Conservation (phyloP, 2,113 vertebrate genomes). For the Ornithorhynchus anatinus region DNA sequence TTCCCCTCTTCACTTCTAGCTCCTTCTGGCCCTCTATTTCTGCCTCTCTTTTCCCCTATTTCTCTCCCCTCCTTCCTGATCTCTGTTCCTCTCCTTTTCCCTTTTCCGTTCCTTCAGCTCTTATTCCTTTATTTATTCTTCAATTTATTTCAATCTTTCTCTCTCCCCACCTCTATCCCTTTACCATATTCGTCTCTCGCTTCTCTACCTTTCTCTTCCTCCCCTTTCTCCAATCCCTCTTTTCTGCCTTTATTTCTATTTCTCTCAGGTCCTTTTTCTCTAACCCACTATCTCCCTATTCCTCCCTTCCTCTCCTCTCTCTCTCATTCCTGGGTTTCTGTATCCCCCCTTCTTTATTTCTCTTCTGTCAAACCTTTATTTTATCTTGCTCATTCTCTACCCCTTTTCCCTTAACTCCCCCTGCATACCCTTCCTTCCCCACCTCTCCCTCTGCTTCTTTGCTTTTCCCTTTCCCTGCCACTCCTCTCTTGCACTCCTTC, state of each 20-base stretch:
- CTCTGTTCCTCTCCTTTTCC: no score
- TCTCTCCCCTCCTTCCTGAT: no score
- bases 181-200: no score
- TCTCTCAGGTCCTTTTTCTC: neutral
- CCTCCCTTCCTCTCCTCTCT: neutral
- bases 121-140: no score
- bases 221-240: neutral
- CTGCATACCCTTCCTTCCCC: neutral
- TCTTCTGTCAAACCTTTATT: neutral
- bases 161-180: no score
- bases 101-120: no score
- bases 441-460: neutral
- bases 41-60: no score
- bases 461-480: neutral
- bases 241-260: neutral
- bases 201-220: neutral
- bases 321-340: neutral
- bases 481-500: neutral
- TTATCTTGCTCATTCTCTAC: constrained; percentile 16
- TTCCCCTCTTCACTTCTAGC: no score
- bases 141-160: no score
- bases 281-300: neutral
- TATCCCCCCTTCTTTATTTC: neutral
- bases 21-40: no score
- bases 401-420: constrained; percentile 22